Conservation (phyloP, 1,140 invertebrate species). For the Drosophila ercepeae region DNA sequence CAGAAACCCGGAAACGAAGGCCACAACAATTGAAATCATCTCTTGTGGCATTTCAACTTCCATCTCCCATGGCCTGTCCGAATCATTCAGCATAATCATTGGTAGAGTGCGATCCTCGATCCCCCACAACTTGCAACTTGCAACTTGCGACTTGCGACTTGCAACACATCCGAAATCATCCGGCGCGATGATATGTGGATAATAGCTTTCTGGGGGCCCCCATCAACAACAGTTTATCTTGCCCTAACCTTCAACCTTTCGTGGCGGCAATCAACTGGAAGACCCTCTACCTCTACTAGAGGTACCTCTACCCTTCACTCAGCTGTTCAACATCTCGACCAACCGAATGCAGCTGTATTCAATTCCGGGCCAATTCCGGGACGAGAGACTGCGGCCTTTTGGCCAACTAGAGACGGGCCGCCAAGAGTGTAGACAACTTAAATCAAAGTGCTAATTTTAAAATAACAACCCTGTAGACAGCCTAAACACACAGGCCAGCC, state of each 20-base stretch:
- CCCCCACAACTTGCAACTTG: conserved; percentile 9
- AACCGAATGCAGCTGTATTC: conserved; percentile 45
- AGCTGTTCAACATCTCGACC: conserved; percentile 73
- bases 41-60: conserved; percentile 26
- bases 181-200: conserved; percentile 74
- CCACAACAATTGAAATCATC: conserved; percentile 25
- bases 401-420: conserved; percentile 73
- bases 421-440: conserved; percentile 80
- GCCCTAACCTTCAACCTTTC: conserved; percentile 77
- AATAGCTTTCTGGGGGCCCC: conserved; percentile 62
- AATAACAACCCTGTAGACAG: conserved; percentile 80
- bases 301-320: conserved; percentile 65
- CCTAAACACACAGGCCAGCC: conserved; percentile 73
- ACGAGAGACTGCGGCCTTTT: conserved; percentile 26
- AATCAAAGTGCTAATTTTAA: conserved; percentile 82
- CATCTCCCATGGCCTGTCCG: conserved; percentile 34
- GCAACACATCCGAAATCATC: conserved; percentile 50
- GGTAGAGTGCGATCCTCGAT: conserved; percentile 12
- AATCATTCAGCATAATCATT: conserved; percentile 35
- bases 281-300: conserved; percentile 25
- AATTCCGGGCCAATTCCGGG: conserved; percentile 4
- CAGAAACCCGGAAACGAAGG: conserved; percentile 39
- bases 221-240: conserved; percentile 71
- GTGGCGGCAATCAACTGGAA: conserved; percentile 69
- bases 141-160: conserved; percentile 4